phyloP scores from a whole-genome alignment of 1,140 invertebrate species.

The Meloidogyne hapla region DNA sequence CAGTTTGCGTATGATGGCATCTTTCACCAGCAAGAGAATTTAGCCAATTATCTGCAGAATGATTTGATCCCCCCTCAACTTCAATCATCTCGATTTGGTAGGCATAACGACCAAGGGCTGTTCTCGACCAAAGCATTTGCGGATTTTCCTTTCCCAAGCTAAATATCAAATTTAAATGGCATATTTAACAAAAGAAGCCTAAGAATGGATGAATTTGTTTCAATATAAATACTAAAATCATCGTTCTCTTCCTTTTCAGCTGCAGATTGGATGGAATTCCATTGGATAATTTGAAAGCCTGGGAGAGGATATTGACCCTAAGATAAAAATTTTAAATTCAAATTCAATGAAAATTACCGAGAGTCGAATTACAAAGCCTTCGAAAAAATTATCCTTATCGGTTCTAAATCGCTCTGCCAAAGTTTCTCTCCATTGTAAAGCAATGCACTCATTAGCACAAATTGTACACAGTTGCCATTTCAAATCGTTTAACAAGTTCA shows the following conservation, averaged over 20 bases:
- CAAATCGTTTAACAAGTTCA: constrained; percentile 49
- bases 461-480: constrained; percentile 55
- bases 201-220: constrained; percentile 40
- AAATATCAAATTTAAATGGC: constrained; percentile 26
- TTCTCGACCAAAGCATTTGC: constrained; percentile 35
- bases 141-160: constrained; percentile 33
- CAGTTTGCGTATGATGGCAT: neutral
- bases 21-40: neutral
- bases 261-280: constrained; percentile 49
- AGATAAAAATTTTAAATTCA: neutral
- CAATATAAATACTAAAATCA: constrained; percentile 25
- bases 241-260: constrained; percentile 9
- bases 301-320: constrained; percentile 53
- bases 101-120: constrained; percentile 41
- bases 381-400: constrained; percentile 43
- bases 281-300: constrained; percentile 53
- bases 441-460: constrained; percentile 26
- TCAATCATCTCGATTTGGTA: constrained; percentile 27
- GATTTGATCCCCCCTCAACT: neutral
- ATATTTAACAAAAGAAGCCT: constrained; percentile 34
- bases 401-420: constrained; percentile 30
- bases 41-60: constrained; percentile 28
- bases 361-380: constrained; percentile 48
- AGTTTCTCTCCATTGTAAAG: constrained; percentile 30
- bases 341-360: neutral